Conservation (phyloP, 2,797 vertebrate species). For the Scolopax bukidnonensis region DNA sequence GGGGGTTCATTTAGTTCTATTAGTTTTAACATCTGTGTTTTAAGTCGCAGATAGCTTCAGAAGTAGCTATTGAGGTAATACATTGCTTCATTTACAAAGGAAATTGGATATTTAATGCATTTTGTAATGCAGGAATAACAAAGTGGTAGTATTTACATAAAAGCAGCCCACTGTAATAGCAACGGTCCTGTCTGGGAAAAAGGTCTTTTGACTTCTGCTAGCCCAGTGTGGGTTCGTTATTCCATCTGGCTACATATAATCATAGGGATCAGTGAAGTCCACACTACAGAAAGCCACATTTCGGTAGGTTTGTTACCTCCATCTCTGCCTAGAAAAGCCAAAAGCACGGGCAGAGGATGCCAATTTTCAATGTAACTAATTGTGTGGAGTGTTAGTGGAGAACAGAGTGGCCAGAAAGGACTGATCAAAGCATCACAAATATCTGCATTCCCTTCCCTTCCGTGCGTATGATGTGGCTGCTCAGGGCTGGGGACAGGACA, state of each 20-base stretch:
- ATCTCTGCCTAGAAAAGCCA: background rate
- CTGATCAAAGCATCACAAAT: background rate
- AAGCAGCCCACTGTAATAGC: background rate
- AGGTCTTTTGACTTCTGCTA: background rate
- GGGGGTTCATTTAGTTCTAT: slow-evolving; percentile 23
- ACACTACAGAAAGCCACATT: background rate
- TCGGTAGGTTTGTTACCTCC: background rate
- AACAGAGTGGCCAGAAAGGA: background rate
- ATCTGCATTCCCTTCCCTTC: background rate
- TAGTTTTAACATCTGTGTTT: slow-evolving; percentile 43
- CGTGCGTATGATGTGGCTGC: accelerated
- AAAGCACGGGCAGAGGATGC: background rate
- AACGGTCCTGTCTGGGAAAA: background rate
- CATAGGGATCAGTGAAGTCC: background rate
- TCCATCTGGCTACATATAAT: background rate
- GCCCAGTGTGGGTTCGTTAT: background rate
- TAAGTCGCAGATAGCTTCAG: slow-evolving; percentile 11
- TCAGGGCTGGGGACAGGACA: background rate
- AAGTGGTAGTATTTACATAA: background rate
- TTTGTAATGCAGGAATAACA: background rate
- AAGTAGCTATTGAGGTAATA: slow-evolving; percentile 19
- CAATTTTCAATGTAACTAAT: background rate
- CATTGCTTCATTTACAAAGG: slow-evolving; percentile 29
- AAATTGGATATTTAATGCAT: slow-evolving; percentile 18
- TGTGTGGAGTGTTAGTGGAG: background rate